These are phyloP conservation scores for Cyaniris semiargus DNA, from an alignment of 2,888 invertebrate species.

Conservation along the genomic window DNA sequence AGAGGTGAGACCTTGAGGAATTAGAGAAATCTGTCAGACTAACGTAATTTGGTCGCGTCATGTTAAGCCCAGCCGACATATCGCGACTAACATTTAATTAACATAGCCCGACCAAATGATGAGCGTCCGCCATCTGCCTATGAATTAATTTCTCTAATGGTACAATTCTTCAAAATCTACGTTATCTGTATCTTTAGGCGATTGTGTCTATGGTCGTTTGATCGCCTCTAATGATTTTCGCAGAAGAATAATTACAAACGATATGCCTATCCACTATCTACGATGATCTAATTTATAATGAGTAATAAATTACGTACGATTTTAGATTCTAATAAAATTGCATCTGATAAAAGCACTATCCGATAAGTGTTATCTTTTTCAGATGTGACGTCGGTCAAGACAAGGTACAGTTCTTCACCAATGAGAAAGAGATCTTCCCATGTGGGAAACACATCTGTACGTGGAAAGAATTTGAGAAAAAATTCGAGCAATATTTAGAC, in stretches of 20 bases:
- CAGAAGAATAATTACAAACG: too few species aligned
- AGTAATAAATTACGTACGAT: neutral
- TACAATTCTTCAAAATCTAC: too few species aligned
- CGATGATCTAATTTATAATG: neutral
- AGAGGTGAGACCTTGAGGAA: conserved; percentile 68
- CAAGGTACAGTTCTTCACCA: conserved; percentile 46
- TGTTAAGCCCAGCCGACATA: too few species aligned
- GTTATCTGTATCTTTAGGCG: too few species aligned
- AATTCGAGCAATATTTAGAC: conserved; percentile 38
- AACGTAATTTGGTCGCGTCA: too few species aligned
- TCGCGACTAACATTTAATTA: too few species aligned
- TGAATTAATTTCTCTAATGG: too few species aligned
- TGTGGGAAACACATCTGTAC: conserved; percentile 40
- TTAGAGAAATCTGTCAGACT: neutral
- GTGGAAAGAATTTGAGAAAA: conserved; percentile 42
- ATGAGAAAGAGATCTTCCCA: conserved; percentile 44
- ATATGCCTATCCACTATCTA: too few species aligned
- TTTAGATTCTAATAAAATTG: neutral
- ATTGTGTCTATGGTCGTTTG: too few species aligned
- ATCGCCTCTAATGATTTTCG: too few species aligned
- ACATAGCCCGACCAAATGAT: too few species aligned
- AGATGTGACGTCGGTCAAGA: conserved; percentile 35
- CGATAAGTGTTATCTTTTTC: conserved; percentile 26
- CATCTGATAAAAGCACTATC: neutral
- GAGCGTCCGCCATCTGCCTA: too few species aligned